Base-by-base conservation (phyloP, 2,113 vertebrate genomes). In the Atherinomorus stipes region DNA sequence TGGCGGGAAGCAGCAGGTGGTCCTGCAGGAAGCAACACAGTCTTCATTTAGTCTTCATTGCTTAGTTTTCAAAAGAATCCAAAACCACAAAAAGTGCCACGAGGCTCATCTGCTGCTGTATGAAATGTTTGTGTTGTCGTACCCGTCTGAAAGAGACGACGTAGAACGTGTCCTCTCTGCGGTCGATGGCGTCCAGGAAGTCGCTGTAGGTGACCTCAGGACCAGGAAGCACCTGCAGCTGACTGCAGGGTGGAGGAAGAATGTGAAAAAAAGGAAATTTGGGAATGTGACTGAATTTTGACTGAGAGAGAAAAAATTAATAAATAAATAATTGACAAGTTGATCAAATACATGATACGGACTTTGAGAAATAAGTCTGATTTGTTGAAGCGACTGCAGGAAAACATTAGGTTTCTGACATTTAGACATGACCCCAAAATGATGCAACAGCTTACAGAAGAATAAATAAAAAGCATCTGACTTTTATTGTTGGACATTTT, bases 141-240 rank as follows among this genome's bases (percentile, higher is more conserved):
- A 97, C 96, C 93, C 96, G 91, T 81, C 96, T 94, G 91, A 98
- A 98, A 0, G 96, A 98, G 13, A 98, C 96, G 0, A 98, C 96
- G 12, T 98, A 98, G 87, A 98, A 97, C 0, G 96, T 97, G 88
- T 98, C 96, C 74, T 97, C 96, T 9, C 96, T 88, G 1, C 96
- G 94, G 72, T 97, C 96, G 2, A 98, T 96, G 42, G 96, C 96
- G 13, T 97, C 96, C 85, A 97, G 90, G 90, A 98, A 96, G 82
- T 96, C 95, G 0, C 90, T 94, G 91, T 96, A 95, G 0, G 94
- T 95, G 54, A 94, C 93, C 84, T 96, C 95, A 0, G 96, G 95
- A 26, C 94, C 95, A n/a, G 93, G 92, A 54, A 95, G 93, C 0
- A 97, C 91, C 93, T 97, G 96, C 66, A 98, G 87, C 54, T 96